phyloP scores from a whole-genome alignment of 2,888 invertebrate species.

The Dryobota labecula region DNA sequence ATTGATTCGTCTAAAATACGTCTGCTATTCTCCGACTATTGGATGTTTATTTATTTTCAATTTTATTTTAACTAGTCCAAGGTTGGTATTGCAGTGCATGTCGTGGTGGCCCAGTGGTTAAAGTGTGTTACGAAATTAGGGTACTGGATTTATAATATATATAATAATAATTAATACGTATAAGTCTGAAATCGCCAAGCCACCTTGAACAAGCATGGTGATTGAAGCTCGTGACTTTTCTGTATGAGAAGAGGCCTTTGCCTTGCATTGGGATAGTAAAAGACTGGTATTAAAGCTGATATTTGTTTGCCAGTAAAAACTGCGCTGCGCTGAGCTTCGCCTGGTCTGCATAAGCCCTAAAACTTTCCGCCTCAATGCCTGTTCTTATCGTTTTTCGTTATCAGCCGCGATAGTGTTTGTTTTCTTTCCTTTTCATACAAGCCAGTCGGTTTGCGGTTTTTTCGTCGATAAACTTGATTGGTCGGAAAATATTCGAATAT shows the following conservation, averaged over 20 bases:
- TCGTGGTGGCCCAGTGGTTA: not conserved
- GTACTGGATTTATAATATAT: too few species aligned
- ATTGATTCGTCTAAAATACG: too few species aligned
- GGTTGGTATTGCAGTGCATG: not conserved
- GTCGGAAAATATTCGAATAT: slow-evolving; percentile 47
- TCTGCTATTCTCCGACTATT: too few species aligned
- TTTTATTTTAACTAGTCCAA: not conserved
- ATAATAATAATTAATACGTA: too few species aligned
- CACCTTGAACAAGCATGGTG: not conserved
- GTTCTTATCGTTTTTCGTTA: slow-evolving; percentile 56
- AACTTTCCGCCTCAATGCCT: slow-evolving; percentile 37
- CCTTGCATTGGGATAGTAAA: not conserved
- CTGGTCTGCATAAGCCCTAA: slow-evolving; percentile 11
- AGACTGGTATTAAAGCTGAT: not conserved
- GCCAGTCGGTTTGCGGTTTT: slow-evolving; percentile 23
- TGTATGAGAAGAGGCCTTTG: not conserved
- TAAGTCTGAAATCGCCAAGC: not conserved
- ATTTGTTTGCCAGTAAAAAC: not conserved
- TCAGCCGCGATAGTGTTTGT: slow-evolving; percentile 50
- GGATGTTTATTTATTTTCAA: not conserved
- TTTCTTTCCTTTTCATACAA: slow-evolving; percentile 46
- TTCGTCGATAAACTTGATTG: slow-evolving; percentile 49
- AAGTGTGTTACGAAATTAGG: too few species aligned
- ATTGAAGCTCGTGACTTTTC: not conserved
- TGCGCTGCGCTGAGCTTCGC: not conserved